Percentiles rank a stretch among this genome's conserved stretches.
phyloP scores from a whole-genome alignment of 1,140 invertebrate genomes.

The Heliconius himera region DNA sequence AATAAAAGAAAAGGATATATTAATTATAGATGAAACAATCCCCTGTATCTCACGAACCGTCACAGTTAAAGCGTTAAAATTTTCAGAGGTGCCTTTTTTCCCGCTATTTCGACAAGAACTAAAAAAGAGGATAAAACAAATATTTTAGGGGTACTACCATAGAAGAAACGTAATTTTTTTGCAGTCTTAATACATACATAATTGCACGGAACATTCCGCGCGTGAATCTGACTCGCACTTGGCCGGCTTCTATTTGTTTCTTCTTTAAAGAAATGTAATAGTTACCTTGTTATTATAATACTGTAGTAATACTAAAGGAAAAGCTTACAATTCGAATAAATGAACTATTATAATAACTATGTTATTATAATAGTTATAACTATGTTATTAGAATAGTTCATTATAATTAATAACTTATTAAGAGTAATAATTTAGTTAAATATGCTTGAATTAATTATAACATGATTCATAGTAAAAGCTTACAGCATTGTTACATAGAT shows the following conservation, averaged over 20 bases:
- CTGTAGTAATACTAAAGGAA: neutral
- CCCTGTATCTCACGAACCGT: too few relatives aligned
- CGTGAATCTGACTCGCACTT: too few relatives aligned
- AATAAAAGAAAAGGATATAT: conserved; percentile 42
- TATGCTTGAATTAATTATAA: neutral
- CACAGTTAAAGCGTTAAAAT: too few relatives aligned
- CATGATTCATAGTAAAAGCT: neutral
- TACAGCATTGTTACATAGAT: neutral
- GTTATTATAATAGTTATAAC: neutral
- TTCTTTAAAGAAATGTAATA: neutral
- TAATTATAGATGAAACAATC: neutral
- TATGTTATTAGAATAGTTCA: neutral
- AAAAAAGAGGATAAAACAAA: too few relatives aligned
- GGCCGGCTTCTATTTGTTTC: neutral
- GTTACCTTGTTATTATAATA: neutral
- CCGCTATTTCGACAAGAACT: too few relatives aligned
- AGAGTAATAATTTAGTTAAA: neutral
- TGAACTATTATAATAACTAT: neutral
- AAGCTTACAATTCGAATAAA: neutral
- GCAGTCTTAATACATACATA: too few relatives aligned
- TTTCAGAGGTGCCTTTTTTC: too few relatives aligned
- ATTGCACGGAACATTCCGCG: too few relatives aligned
- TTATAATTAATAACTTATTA: neutral
- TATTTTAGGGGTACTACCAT: too few relatives aligned
- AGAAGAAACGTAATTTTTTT: too few relatives aligned